Percentiles rank a stretch among this genome's conserved stretches.
phyloP scores from a whole-genome alignment of 2,113 vertebrate species.

The Donacobius atricapilla region DNA sequence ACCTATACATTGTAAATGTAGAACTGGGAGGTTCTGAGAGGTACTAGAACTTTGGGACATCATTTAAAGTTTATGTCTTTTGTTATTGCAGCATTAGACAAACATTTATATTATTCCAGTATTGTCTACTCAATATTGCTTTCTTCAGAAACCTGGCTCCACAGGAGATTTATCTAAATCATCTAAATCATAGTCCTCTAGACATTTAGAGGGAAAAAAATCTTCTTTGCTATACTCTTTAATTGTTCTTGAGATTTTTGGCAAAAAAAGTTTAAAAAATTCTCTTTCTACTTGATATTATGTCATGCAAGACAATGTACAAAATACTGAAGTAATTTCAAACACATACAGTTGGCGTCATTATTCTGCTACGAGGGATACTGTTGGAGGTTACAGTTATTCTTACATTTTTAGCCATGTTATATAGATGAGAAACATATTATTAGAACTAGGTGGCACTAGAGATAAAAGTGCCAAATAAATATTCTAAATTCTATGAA shows the following conservation, averaged over 20 bases:
- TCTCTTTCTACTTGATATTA: neutral
- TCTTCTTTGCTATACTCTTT: neutral
- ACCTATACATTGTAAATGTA: neutral
- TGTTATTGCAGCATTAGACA: neutral
- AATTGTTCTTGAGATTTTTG: neutral
- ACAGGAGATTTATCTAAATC: neutral
- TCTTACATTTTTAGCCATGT: neutral
- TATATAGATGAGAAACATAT: neutral
- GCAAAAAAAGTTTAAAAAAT: neutral
- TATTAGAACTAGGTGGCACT: neutral
- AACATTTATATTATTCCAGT: neutral
- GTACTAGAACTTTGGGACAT: neutral
- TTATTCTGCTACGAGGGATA: neutral
- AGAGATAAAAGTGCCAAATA: neutral
- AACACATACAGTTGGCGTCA: neutral
- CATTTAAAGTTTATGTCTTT: neutral
- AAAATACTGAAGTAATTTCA: neutral
- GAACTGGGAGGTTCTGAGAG: neutral
- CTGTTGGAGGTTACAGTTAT: neutral
- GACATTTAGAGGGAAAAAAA: neutral
- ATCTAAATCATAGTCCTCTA: neutral
- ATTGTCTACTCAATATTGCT: neutral
- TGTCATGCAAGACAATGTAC: neutral
- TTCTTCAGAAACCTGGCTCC: neutral
- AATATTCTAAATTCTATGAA: neutral